Base-by-base conservation (phyloP, 2,113 vertebrate species). In the Dissostichus mawsoni region DNA sequence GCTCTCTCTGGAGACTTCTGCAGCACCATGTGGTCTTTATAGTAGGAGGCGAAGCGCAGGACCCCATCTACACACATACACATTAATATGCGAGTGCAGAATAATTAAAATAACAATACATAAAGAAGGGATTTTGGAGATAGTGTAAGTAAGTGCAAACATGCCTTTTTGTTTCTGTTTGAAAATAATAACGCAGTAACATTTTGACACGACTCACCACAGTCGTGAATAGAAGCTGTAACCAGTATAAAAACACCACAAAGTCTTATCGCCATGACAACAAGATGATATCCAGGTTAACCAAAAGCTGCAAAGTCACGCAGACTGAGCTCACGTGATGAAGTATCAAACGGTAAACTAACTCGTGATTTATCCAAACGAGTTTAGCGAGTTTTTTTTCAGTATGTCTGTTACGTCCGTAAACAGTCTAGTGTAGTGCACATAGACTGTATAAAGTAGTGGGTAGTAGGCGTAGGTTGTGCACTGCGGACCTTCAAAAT, bases 1-100 rank as follows among this genome's bases (percentile, higher is more conserved):
- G 98, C 96, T 33, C 89, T 93, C 5, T 93, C 90, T 0, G 98
- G 97, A 61, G 94, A 92, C 93, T 92, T 96, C 94, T 99, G 97
- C 61, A 99, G 84, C 67, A 98, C 97, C 97, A 98, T 97, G 92
- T 96, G 94, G 76, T 96, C 71, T 0, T 91, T 90, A 56, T 97
- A 97, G 90, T 96, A 97, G 11, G 97, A 97, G 0, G 97, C 96
- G 70, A 98, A 97, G 29, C 87, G 7, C 16, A 98, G 89, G 7
- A 0, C 20, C 4, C 16, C 62, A 80, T 83, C 96, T 96, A 41
- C 11, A 68, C 11, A 84, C 1, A 48, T 18, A 48, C 3, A 62
- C 14, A 48, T 36, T 36, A 6, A 6, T 36, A 36, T 41, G 36
- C 7, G 36, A 41, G 36, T 41, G 36, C 36, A 41, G 36, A 5